These are phyloP conservation scores for Mola mola DNA, from an alignment of 2,113 vertebrate species.

Conservation along the genomic window DNA sequence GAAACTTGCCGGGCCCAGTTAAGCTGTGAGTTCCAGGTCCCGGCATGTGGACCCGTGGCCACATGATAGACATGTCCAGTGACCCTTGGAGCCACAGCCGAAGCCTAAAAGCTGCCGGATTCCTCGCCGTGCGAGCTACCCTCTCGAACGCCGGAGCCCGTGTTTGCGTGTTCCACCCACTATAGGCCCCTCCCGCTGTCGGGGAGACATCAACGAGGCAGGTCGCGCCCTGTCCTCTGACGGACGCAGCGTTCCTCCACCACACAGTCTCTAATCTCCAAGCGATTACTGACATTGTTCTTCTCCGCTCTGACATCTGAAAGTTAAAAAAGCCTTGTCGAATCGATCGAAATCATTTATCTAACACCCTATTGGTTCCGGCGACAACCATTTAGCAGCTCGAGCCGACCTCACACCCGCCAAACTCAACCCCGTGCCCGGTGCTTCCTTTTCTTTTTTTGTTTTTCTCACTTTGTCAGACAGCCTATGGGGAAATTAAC, in stretches of 20 bases:
- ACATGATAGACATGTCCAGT: constrained; percentile 72
- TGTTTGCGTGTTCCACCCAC: constrained; percentile 62
- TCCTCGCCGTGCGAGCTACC: constrained; percentile 59
- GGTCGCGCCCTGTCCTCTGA: constrained; percentile 50
- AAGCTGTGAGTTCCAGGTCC: constrained; percentile 32
- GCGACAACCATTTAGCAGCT: constrained; percentile 33
- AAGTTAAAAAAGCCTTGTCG: not conserved
- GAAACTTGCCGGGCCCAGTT: constrained; percentile 38
- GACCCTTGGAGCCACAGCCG: constrained; percentile 65
- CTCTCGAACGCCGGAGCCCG: constrained; percentile 50
- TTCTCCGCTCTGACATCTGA: not conserved
- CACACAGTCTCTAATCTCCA: constrained; percentile 12
- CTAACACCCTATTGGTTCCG: constrained; percentile 3
- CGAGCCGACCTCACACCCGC: constrained; percentile 39
- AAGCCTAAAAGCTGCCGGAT: constrained; percentile 68
- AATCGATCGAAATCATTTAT: constrained; percentile 12
- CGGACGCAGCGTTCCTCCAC: too few species aligned
- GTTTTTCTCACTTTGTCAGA: constrained; percentile 60
- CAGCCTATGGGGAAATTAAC: constrained; percentile 76
- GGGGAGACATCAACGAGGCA: constrained; percentile 59
- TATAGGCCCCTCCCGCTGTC: constrained; percentile 56
- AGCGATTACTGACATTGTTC: not conserved
- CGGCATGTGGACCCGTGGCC: constrained; percentile 60
- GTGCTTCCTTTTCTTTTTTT: constrained; percentile 49
- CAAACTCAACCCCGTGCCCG: constrained; percentile 55